These are phyloP conservation scores for Mycteria americana DNA, from an alignment of 2,797 vertebrate genomes.

Conservation along the genomic window DNA sequence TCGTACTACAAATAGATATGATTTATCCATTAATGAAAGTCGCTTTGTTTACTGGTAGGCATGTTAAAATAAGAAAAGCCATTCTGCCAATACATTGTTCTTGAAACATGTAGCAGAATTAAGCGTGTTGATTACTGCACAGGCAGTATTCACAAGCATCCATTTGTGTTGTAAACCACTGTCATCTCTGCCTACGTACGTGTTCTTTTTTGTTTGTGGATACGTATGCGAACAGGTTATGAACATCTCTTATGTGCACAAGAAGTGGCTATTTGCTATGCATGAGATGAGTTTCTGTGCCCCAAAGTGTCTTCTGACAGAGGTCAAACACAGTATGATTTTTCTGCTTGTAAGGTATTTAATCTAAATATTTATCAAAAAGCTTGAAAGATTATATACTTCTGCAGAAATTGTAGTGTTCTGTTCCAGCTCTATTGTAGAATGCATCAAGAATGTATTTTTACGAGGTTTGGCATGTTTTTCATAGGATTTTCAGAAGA, in stretches of 20 bases:
- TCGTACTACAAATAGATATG: not conserved
- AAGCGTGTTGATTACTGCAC: slow-evolving; percentile 17
- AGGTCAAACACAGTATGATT: not conserved
- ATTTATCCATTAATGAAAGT: slow-evolving; percentile 10
- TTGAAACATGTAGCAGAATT: slow-evolving; percentile 58
- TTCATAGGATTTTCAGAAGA: not conserved
- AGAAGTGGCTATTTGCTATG: not conserved
- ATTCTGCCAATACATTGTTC: slow-evolving; percentile 40
- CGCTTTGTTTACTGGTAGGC: slow-evolving; percentile 28
- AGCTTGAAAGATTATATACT: not conserved
- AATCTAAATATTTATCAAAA: not conserved
- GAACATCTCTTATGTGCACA: not conserved
- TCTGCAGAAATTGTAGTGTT: not conserved
- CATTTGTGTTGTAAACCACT: not conserved
- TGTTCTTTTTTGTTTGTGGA: not conserved
- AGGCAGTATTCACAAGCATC: slow-evolving; percentile 6
- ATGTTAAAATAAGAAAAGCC: slow-evolving; percentile 35
- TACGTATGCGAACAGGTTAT: not conserved
- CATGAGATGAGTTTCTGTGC: not conserved
- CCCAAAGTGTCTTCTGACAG: not conserved
- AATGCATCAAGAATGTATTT: not conserved
- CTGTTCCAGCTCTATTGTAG: not conserved
- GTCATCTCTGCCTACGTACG: not conserved
- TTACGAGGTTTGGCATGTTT: not conserved
- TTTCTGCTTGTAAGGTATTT: not conserved